Conservation (phyloP, 2,888 invertebrate species). For the Cephus nigrinus region DNA sequence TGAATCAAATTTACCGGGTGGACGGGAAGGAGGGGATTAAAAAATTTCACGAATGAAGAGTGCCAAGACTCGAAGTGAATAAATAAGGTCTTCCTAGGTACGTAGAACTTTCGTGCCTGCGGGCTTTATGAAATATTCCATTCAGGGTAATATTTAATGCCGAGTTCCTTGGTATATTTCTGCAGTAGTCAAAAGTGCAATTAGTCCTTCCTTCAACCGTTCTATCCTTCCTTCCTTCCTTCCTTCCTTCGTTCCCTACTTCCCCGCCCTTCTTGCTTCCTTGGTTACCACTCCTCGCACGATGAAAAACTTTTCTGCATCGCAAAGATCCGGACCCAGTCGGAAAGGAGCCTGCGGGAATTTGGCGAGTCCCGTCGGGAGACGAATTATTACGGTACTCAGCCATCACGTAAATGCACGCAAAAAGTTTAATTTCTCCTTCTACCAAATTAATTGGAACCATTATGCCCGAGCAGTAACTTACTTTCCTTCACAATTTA, state of each 20-base stretch:
- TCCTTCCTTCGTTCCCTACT: neutral
- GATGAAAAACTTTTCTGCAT: conserved; percentile 19
- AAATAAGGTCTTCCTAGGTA: conserved; percentile 1
- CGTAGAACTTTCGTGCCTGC: conserved; percentile 7
- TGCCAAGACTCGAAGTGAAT: conserved; percentile 2
- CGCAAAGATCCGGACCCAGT: conserved; percentile 13
- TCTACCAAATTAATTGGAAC: conserved; percentile 44
- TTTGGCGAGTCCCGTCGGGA: conserved; percentile 13
- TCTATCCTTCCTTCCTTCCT: conserved; percentile 7
- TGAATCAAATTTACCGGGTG: neutral
- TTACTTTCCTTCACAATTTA: conserved; percentile 26
- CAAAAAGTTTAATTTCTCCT: conserved; percentile 43
- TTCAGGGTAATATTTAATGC: conserved; percentile 37
- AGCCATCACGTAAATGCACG: conserved; percentile 22
- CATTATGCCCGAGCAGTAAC: conserved; percentile 29
- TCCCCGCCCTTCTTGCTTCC: conserved; percentile 9
- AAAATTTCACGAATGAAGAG: neutral
- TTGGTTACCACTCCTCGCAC: conserved; percentile 13
- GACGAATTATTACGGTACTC: conserved; percentile 32
- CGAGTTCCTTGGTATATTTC: conserved; percentile 22
- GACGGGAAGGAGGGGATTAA: neutral
- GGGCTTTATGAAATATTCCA: conserved; percentile 38
- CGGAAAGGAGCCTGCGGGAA: neutral
- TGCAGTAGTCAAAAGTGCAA: conserved; percentile 38
- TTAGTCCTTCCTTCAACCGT: conserved; percentile 28